phyloP scores from a whole-genome alignment of 2,888 invertebrate species.

The Pterostichus madidus region DNA sequence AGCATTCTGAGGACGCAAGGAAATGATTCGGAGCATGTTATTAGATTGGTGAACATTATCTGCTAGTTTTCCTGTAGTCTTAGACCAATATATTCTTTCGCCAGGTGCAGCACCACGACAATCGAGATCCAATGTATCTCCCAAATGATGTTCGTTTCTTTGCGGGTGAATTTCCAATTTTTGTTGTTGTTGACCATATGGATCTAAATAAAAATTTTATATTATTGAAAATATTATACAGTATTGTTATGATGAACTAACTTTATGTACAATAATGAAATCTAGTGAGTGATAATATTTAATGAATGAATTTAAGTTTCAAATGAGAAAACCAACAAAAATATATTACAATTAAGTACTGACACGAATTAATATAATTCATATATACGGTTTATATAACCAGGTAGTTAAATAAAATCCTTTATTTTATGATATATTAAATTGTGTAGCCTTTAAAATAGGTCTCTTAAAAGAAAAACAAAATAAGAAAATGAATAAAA shows the following conservation, averaged over 20 bases:
- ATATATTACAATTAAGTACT: no score
- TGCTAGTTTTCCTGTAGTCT: constrained; percentile 79
- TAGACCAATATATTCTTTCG: constrained; percentile 82
- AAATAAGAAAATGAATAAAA: constrained; percentile 45
- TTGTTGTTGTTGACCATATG: constrained; percentile 44
- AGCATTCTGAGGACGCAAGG: constrained; percentile 81
- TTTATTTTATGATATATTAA: not conserved
- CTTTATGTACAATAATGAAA: constrained; percentile 43
- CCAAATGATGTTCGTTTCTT: constrained; percentile 78
- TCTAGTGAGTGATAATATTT: not conserved
- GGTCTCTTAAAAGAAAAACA: constrained; percentile 15
- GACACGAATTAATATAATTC: no score
- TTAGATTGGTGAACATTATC: constrained; percentile 81
- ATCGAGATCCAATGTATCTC: constrained; percentile 82
- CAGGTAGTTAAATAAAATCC: not conserved
- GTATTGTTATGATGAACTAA: not conserved
- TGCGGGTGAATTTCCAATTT: constrained; percentile 74
- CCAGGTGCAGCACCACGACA: constrained; percentile 81
- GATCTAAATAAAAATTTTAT: constrained; percentile 53
- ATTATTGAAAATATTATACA: not conserved
- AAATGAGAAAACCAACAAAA: not conserved
- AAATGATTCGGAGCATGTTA: constrained; percentile 79
- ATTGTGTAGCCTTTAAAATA: not conserved
- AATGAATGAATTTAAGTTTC: constrained; percentile 15
- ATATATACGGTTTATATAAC: no score